Conservation (phyloP, 2,113 vertebrate species). For the Ophthalmolycus amberensis region DNA sequence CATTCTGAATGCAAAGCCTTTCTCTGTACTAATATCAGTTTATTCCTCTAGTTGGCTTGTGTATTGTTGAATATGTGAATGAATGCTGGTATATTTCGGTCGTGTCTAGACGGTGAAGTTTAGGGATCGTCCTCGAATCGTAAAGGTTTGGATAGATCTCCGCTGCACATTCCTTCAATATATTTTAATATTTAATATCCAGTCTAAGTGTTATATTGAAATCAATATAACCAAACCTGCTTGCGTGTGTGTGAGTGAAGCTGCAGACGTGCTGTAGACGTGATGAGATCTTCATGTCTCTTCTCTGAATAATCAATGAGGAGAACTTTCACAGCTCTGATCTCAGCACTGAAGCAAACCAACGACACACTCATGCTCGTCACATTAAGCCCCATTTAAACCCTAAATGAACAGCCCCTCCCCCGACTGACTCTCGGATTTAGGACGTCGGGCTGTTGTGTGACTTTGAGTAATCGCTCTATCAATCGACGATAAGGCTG, state of each 20-base stretch:
- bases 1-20: neutral
- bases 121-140: no score
- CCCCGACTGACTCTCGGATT: neutral
- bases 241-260: no score
- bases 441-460: neutral
- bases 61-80: neutral
- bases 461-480: neutral
- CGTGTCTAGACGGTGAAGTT: no score
- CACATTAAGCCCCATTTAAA: neutral
- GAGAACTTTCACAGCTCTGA: slow-evolving; percentile 74
- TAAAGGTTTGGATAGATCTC: no score
- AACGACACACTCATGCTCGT: no score
- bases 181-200: no score
- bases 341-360: slow-evolving; percentile 53
- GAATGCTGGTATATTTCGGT: neutral
- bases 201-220: no score
- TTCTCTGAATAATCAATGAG: slow-evolving; percentile 75
- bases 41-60: neutral
- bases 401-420: neutral
- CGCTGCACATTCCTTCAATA: no score
- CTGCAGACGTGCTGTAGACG: slow-evolving; percentile 54
- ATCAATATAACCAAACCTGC: no score
- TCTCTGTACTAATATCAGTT: neutral
- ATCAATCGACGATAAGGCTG: neutral
- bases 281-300: slow-evolving; percentile 78